A percentile compares a stretch with the other conserved stretches of the same genome.
Evolutionary conservation across 2,797 vertebrate species (phyloP).

Genomic region (Tapera naevia): DNA sequence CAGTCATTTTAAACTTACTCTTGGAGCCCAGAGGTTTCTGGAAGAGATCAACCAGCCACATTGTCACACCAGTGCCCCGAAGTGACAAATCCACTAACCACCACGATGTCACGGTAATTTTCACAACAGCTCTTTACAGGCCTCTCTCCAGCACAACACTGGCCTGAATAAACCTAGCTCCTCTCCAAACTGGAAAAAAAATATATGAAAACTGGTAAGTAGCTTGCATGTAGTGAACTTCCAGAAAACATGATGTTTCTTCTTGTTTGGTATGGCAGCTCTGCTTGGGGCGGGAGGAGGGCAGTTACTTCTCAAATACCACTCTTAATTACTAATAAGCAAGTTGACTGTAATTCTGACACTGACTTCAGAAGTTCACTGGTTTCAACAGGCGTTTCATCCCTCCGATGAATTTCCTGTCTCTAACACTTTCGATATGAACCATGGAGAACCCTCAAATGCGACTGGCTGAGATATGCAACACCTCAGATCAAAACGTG

Average conservation of each 20-base stretch:
- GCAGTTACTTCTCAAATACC: background rate
- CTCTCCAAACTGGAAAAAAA: background rate
- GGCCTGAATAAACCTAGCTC: background rate
- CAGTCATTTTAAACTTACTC: conserved; percentile 18
- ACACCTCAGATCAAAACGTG: background rate
- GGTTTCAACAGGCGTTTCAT: background rate
- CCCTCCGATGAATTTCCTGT: background rate
- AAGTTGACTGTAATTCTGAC: background rate
- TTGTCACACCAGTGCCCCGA: background rate
- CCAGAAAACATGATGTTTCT: background rate
- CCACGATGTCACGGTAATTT: background rate
- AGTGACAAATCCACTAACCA: background rate
- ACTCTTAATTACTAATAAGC: background rate
- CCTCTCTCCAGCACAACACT: background rate
- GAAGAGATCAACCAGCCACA: conserved; percentile 23
- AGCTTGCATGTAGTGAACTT: background rate
- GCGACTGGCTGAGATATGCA: background rate
- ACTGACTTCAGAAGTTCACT: background rate
- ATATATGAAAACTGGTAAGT: fast-evolving
- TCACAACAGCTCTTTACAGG: background rate
- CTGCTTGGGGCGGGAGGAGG: background rate
- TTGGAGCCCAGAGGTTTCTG: conserved; percentile 7
- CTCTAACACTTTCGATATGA: background rate
- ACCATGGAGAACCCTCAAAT: background rate
- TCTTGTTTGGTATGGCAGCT: background rate